phyloP scores from a whole-genome alignment of 2,797 vertebrate genomes.

The Rhinoraja longicauda region DNA sequence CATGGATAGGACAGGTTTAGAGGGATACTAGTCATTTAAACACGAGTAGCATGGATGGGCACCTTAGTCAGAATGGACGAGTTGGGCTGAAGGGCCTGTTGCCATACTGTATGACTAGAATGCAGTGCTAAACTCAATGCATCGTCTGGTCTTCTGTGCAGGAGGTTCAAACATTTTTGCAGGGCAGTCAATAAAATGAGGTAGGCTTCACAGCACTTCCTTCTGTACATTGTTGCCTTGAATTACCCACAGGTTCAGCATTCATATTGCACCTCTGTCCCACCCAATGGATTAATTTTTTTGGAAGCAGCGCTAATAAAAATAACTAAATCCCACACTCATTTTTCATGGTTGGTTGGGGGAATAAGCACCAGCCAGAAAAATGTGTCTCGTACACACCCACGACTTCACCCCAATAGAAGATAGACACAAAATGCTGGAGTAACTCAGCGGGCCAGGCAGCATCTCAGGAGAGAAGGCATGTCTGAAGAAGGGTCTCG shows the following conservation, averaged over 20 bases:
- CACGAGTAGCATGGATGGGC: too few relatives aligned
- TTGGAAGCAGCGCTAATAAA: background rate
- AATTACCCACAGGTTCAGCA: background rate
- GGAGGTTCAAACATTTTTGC: background rate
- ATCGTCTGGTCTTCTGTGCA: background rate
- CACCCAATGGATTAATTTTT: background rate
- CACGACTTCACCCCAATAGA: background rate
- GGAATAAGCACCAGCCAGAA: background rate
- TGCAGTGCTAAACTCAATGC: background rate
- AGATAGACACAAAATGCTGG: too few relatives aligned
- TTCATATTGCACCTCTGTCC: background rate
- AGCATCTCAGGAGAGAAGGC: too few relatives aligned
- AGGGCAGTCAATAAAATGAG: background rate
- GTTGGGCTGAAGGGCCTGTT: too few relatives aligned
- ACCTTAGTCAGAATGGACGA: too few relatives aligned
- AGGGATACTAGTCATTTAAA: too few relatives aligned
- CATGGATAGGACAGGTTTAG: too few relatives aligned
- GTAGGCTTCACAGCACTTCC: background rate
- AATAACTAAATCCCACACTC: background rate
- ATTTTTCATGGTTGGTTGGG: background rate
- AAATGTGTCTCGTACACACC: background rate
- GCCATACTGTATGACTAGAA: too few relatives aligned
- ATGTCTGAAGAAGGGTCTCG: too few relatives aligned
- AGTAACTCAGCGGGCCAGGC: too few relatives aligned
- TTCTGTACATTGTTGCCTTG: background rate